These are phyloP conservation scores for Drosophila ustulata DNA, from an alignment of 2,888 invertebrate species.

Conservation along the genomic window DNA sequence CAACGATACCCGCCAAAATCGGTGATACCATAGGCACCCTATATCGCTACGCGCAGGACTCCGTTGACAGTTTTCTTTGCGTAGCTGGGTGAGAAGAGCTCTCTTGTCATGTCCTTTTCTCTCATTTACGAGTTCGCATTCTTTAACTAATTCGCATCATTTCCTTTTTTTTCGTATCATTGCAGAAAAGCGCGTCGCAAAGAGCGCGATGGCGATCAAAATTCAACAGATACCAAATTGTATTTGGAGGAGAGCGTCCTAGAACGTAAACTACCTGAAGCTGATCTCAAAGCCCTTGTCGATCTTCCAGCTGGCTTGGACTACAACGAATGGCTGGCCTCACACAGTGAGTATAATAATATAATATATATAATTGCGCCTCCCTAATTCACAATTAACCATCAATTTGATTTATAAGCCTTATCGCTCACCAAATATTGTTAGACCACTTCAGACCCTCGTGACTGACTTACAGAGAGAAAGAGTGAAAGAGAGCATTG, in stretches of 20 bases:
- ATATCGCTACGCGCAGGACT: conserved; percentile 85
- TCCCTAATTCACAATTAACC: neutral
- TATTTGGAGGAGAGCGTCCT: conserved; percentile 97
- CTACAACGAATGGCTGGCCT: conserved; percentile 99
- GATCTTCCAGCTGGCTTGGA: conserved; percentile 98
- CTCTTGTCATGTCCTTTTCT: neutral
- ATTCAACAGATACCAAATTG: conserved; percentile 94
- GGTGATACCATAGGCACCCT: conserved; percentile 85
- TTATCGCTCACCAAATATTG: conserved; percentile 7
- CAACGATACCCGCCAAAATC: conserved; percentile 85
- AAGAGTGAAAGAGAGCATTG: conserved; percentile 1
- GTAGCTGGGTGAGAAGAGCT: conserved; percentile 84
- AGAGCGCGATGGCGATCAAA: conserved; percentile 94
- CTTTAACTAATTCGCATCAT: neutral
- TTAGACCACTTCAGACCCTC: neutral
- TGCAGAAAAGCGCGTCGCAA: conserved; percentile 98
- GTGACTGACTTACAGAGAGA: conserved; percentile 9
- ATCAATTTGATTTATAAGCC: conserved; percentile 39
- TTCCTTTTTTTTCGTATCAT: conserved; percentile 67
- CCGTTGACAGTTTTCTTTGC: conserved; percentile 85
- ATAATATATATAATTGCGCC: too few relatives aligned
- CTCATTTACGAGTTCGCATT: too few relatives aligned
- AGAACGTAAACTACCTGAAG: conserved; percentile 96
- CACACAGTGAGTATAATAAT: conserved; percentile 91
- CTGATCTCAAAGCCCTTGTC: conserved; percentile 97